Evolutionary conservation across 2,113 vertebrate species (phyloP).

Genomic region (Ptyas mucosa): DNA sequence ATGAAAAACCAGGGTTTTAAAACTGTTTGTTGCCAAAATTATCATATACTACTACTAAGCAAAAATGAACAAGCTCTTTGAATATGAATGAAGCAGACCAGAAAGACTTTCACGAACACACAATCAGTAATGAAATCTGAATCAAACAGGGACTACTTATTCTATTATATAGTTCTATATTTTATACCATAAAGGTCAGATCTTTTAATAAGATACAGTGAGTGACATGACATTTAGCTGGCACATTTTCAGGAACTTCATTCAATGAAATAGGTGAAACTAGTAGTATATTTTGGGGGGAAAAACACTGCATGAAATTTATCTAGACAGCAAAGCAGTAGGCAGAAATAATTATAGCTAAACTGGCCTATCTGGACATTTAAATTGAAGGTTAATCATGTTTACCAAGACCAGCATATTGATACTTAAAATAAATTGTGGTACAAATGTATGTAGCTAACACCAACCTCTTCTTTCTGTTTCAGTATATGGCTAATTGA

Average conservation of each 20-base stretch:
- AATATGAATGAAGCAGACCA: not conserved
- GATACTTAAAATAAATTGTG: not conserved
- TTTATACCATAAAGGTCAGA: not conserved
- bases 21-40: not conserved
- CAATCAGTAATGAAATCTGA: not conserved
- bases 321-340: not conserved
- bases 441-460: not conserved
- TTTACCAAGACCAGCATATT: conserved; percentile 14
- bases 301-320: conserved; percentile 18
- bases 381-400: not conserved
- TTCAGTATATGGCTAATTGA: not conserved
- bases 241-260: conserved; percentile 33
- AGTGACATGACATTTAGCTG: conserved; percentile 23
- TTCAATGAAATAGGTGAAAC: conserved; percentile 9
- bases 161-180: not conserved
- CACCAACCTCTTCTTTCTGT: not conserved
- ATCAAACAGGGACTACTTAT: not conserved
- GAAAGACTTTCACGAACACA: not conserved
- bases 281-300: conserved; percentile 10
- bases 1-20: not conserved
- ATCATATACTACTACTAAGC: not conserved
- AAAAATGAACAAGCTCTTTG: not conserved
- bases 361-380: not conserved
- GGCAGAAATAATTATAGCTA: not conserved
- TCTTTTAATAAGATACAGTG: conserved; percentile 33